Conservation (phyloP, 2,888 invertebrate species). For the Nemotelus nigrinus region DNA sequence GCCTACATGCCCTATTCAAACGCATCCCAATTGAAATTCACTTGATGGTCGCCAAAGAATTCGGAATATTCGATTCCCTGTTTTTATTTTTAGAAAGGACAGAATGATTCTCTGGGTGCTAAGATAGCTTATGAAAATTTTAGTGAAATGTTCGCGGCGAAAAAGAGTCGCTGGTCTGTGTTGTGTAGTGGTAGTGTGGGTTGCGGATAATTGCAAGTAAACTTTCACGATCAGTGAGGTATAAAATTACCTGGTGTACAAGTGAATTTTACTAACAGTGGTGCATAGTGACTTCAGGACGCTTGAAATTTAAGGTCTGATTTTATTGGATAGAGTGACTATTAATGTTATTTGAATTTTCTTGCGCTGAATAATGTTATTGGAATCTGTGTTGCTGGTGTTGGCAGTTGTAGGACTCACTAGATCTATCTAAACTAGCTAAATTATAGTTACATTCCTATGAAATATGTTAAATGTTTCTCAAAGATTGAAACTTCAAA, state of each 20-base stretch:
- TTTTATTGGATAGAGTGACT: too few relatives aligned
- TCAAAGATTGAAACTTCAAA: too few relatives aligned
- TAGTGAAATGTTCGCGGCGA: constrained; percentile 19
- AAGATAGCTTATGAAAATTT: neutral
- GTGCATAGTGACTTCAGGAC: too few relatives aligned
- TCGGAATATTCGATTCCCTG: constrained; percentile 43
- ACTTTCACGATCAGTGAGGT: constrained; percentile 31
- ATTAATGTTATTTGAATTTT: too few relatives aligned
- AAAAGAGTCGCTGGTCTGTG: neutral
- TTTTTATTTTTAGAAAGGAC: constrained; percentile 45
- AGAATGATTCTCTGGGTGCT: neutral
- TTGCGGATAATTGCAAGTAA: constrained; percentile 1
- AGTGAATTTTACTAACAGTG: constrained; percentile 20
- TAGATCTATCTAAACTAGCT: too few relatives aligned
- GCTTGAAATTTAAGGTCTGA: neutral
- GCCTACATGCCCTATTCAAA: neutral
- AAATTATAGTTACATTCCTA: too few relatives aligned
- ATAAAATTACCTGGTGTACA: constrained; percentile 37
- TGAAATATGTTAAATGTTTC: too few relatives aligned
- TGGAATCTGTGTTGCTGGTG: too few relatives aligned
- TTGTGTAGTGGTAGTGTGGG: constrained; percentile 8
- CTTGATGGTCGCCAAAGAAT: constrained; percentile 39
- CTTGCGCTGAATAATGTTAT: too few relatives aligned
- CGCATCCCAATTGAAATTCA: neutral
- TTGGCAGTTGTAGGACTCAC: too few relatives aligned